Evolutionary conservation across 2,888 invertebrate genomes (phyloP), one percentile per base, ranked within the genome.

Genomic region (Athalia circularis): DNA sequence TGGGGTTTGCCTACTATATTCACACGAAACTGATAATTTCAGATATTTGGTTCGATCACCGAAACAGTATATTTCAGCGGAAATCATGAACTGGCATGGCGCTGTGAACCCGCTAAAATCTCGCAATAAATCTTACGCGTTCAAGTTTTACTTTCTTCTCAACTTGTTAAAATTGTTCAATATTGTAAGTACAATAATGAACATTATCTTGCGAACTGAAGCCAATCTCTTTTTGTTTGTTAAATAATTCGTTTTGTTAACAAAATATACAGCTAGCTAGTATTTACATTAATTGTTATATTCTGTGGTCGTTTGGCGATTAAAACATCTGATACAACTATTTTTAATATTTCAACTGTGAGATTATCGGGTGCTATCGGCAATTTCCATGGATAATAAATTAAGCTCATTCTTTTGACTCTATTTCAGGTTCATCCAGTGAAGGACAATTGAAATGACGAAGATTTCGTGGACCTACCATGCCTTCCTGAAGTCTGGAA

Each of bases 391-490:
- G n/a, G 54, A 54, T 11, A 4, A n/a, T 11, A 54, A 54, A 29
- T 43, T 68, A 13, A 68, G 9, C n/a, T 72, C 1, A 47, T 57
- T 59, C 43, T 52, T 45, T 47, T 47, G 6, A 11, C 50, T 62
- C 62, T n/a, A 64, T 9, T 75, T 88, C 84, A 11, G 83, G 65
- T 64, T 88, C 87, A 82, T 95, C 94, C 80, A 95, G 85, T 0
- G 94, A 93, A 0, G 95, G 95, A 82, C 95, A 95, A 74, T 93
- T 91, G 82, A 93, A 93, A 83, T 95, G 95, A 3, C 94, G 90
- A 3, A 95, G 91, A 85, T 95, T 95, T 82, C 95, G 92, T 0
- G 95, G 95, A 92, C 95, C 95, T 45, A 95, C 92, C 90, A 94
- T 90, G 0, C 94, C 94, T 0, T 92, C 92, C 79, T 95, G 95